These are phyloP conservation scores for Pseudorhiza aurosa DNA, from an alignment of 30 jellyfish, hydroid and myxozoan species.

Conservation along the genomic window DNA sequence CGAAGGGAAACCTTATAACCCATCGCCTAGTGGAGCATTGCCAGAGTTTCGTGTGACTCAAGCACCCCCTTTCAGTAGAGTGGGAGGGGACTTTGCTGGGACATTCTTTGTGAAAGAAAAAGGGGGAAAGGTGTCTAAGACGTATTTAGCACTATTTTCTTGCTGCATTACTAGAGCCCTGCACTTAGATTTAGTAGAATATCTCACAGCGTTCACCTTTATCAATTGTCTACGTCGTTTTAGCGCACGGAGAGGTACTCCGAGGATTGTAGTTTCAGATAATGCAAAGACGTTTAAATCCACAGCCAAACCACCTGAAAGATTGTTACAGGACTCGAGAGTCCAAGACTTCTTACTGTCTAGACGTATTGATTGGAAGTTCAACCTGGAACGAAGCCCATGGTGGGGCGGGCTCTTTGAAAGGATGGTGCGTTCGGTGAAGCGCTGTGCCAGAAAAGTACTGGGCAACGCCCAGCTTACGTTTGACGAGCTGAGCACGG, in stretches of 20 bases:
- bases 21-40: conserved; percentile 24
- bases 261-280: conserved; percentile 5
- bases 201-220: background rate
- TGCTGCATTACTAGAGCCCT: conserved; percentile 47
- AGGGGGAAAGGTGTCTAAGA: conserved; percentile 11
- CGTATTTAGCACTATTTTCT: conserved; percentile 27
- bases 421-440: conserved; percentile 17
- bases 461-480: conserved; percentile 1
- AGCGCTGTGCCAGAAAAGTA: conserved; percentile 28
- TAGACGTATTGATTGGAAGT: conserved; percentile 10
- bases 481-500: conserved; percentile 26
- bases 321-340: background rate
- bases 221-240: conserved; percentile 6
- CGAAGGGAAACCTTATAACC: conserved; percentile 17
- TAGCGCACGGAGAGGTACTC: conserved; percentile 16
- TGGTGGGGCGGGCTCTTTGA: conserved; percentile 51
- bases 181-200: conserved; percentile 23
- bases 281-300: conserved; percentile 36
- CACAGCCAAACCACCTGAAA: background rate
- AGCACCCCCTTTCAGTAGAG: conserved; percentile 40
- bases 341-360: background rate
- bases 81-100: conserved; percentile 61
- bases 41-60: conserved; percentile 39
- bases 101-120: conserved; percentile 7
- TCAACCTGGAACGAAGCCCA: conserved; percentile 12